These are phyloP conservation scores for Archips xylosteana DNA, from an alignment of 2,888 invertebrate species.

Conservation along the genomic window DNA sequence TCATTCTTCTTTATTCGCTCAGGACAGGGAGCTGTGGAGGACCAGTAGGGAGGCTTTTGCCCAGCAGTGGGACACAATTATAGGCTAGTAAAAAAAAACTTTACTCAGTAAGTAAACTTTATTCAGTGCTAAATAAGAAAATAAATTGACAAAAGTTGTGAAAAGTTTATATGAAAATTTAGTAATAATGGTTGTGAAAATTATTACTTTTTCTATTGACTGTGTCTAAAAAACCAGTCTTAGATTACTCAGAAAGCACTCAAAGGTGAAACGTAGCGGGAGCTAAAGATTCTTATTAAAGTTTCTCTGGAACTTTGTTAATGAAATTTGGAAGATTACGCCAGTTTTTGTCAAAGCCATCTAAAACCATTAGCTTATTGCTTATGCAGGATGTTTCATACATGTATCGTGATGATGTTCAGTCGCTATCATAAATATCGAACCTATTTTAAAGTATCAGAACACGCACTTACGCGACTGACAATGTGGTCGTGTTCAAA, in stretches of 20 bases:
- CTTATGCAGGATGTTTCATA: background rate
- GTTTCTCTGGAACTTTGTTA: background rate
- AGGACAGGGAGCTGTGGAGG: too few relatives aligned
- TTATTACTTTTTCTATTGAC: background rate
- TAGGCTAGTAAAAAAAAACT: too few relatives aligned
- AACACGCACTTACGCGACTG: too few relatives aligned
- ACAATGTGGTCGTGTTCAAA: too few relatives aligned
- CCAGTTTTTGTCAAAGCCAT: slow-evolving; percentile 6
- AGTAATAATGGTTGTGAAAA: background rate
- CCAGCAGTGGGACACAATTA: too few relatives aligned
- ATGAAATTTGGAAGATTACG: background rate
- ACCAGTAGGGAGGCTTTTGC: too few relatives aligned
- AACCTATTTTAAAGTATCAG: too few relatives aligned
- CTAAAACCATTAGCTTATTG: slow-evolving; percentile 14
- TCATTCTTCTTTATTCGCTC: too few relatives aligned
- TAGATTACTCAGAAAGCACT: background rate
- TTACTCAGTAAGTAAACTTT: too few relatives aligned
- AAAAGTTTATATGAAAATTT: background rate
- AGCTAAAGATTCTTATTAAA: background rate
- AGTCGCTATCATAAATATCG: background rate
- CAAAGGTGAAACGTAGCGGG: background rate
- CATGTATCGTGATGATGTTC: background rate
- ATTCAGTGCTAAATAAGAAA: too few relatives aligned
- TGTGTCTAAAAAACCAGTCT: slow-evolving; percentile 1
- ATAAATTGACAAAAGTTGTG: background rate